phyloP scores from a whole-genome alignment of 2,888 invertebrate species.

The Ochropacha duplaris region DNA sequence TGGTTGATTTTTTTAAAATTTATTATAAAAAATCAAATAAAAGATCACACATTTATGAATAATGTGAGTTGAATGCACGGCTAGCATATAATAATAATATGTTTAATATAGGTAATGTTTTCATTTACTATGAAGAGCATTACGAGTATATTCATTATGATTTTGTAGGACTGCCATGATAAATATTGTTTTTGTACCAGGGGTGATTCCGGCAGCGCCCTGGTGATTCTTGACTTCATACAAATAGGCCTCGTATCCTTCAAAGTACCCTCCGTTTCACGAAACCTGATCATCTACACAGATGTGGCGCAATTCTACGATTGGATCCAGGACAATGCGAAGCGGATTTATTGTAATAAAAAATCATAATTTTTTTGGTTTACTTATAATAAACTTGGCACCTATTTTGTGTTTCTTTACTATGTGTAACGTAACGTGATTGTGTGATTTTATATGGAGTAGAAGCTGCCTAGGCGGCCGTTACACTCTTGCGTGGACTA shows the following conservation, averaged over 20 bases:
- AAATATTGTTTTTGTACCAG: conserved; percentile 28
- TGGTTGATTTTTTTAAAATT: no score
- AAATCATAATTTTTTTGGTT: neutral
- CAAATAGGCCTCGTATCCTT: conserved; percentile 54
- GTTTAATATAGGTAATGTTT: no score
- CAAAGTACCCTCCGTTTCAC: conserved; percentile 22
- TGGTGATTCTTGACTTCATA: conserved; percentile 37
- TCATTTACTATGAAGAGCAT: no score
- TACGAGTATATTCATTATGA: no score
- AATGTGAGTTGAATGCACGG: no score
- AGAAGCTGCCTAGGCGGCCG: no score
- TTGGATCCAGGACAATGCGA: conserved; percentile 19
- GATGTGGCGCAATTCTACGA: conserved; percentile 33
- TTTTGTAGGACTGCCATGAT: neutral
- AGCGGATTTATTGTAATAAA: conserved; percentile 18
- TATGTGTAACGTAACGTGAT: no score
- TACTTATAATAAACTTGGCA: neutral
- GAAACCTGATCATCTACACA: conserved; percentile 39
- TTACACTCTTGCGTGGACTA: no score
- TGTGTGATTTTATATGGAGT: no score
- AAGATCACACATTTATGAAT: no score
- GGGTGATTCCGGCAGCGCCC: conserved; percentile 54
- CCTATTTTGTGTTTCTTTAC: neutral
- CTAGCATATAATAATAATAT: no score
- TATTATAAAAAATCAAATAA: no score